phyloP scores from a whole-genome alignment of 1,140 invertebrate species.

The Paraescarpia echinospica region DNA sequence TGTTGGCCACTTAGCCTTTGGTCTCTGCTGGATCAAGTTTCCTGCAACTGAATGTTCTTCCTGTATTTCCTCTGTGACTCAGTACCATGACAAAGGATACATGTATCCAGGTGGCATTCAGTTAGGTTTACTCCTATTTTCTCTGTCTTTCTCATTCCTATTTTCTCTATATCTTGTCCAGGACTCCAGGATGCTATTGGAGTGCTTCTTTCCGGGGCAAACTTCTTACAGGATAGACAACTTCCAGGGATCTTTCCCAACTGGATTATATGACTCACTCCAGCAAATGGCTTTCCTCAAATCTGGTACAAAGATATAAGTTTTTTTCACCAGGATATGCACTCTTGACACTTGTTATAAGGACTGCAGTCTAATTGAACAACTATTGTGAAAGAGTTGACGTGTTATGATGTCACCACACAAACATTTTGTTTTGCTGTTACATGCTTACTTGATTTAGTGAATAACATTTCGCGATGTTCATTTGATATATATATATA shows the following conservation, averaged over 20 bases:
- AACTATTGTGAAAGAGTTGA: not conserved
- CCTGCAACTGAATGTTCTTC: not conserved
- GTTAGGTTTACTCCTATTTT: not conserved
- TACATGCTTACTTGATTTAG: not conserved
- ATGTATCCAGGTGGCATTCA: not conserved
- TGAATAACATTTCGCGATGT: no score
- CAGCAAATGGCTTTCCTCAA: not conserved
- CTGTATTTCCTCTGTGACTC: not conserved
- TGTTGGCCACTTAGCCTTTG: not conserved
- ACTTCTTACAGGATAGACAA: not conserved
- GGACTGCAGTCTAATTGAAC: not conserved
- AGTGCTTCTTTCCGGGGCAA: not conserved
- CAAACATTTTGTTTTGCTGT: not conserved
- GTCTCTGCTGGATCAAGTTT: not conserved
- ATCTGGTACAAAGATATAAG: not conserved
- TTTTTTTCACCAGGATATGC: not conserved
- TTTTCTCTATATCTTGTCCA: not conserved
- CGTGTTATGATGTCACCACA: not conserved
- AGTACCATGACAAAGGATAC: not conserved
- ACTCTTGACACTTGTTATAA: not conserved
- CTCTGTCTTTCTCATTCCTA: not conserved
- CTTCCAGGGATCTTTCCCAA: not conserved
- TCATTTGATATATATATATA: no score
- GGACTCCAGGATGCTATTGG: no score
- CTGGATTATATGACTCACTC: not conserved